Evolutionary conservation across 2,888 invertebrate genomes (phyloP), one percentile per base, ranked within the genome.

Genomic region (Lasioglossum zephyrum): DNA sequence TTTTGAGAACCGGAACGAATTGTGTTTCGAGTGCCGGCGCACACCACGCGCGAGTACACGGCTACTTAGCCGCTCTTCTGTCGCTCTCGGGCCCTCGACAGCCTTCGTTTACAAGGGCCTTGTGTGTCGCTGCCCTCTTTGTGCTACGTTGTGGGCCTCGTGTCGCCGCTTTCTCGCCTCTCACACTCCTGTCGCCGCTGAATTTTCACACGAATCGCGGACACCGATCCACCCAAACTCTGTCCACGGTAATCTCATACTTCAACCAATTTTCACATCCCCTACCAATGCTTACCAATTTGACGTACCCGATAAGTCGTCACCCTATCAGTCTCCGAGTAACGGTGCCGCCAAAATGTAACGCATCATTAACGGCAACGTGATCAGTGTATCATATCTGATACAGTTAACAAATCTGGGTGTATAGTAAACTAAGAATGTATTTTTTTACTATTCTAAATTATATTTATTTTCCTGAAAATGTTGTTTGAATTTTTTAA

Each of bases 1-100:
- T 88, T 90, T 88, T 77, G 88, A 91, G 85, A 88, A 88, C 82
- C 89, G 87, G 89, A 90, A 91, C 86, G 90, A 92, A 92, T 92
- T 91, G 91, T 92, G 82, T 89, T 88, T 92, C 91, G 91, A 93
- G 92, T 92, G 79, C 76, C 41, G 83, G 82, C 75, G 82, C 60
- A 44, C 75, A 72, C 69, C 75, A 69, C 69, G 74, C 73, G 78
- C 73, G 57, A 63, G 77, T 78, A 83, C 69, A 87, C 78, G 73
- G 84, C 87, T 89, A 87, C 82, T 90, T 82, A 80, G 81, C 69
- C 44, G 73, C 84, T 72, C 73, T 77, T 75, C 81, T 74, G 73
- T 79, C 79, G 66, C 44, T 63, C 63, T 63, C 63, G 63, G 74
- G 78, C 79, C 78, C 86, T 47, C 63, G 63, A 69, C 79, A 60